phyloP scores from a whole-genome alignment of 2,113 vertebrate species.

The Lampris megalopsis region DNA sequence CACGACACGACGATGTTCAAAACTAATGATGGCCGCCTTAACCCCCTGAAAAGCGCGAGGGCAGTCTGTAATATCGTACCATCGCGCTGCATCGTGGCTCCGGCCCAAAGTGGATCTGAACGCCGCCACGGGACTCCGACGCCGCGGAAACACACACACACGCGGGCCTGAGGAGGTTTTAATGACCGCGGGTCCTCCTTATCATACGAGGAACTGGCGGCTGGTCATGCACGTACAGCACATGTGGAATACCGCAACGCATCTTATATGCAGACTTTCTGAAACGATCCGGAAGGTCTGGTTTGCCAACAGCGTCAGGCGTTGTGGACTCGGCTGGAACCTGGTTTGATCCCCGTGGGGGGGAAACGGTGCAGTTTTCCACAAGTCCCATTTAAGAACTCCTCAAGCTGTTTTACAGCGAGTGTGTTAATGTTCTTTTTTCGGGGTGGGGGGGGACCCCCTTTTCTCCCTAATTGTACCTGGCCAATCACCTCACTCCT shows the following conservation, averaged over 20 bases:
- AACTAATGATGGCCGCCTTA: slow-evolving; percentile 50
- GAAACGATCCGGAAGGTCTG: no score
- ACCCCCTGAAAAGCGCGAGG: slow-evolving; percentile 4
- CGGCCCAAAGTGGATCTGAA: neutral
- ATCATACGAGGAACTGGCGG: no score
- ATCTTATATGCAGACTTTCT: no score
- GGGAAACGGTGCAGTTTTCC: neutral
- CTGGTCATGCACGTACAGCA: no score
- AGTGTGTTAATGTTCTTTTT: no score
- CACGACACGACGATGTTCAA: no score
- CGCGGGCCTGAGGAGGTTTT: neutral
- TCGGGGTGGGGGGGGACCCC: no score
- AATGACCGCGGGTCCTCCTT: neutral
- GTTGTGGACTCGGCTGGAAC: no score
- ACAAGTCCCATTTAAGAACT: neutral
- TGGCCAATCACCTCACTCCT: no score
- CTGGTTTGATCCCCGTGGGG: no score
- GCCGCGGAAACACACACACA: neutral
- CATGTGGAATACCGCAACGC: neutral
- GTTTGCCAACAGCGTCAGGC: no score
- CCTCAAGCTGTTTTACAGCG: neutral
- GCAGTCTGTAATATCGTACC: slow-evolving; percentile 4
- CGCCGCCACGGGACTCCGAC: neutral
- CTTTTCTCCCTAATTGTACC: no score
- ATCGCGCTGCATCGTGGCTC: slow-evolving; percentile 4